Base-by-base conservation (phyloP, 2,888 invertebrate genomes). In the Syrista parreyssii region DNA sequence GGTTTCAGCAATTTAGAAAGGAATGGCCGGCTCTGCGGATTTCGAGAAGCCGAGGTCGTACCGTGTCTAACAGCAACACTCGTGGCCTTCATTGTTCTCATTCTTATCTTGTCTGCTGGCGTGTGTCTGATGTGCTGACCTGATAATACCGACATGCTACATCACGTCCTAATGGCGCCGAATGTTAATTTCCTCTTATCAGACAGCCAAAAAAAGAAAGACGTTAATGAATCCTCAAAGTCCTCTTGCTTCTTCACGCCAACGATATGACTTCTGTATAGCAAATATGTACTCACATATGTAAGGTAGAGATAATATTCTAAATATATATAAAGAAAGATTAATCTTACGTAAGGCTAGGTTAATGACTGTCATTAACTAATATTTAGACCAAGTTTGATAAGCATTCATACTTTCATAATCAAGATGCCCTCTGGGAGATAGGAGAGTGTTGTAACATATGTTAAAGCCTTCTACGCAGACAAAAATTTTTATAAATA, bases 1-100 rank as follows among this genome's bases (percentile, higher is more conserved):
- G 55, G 55, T 55, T 55, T 55, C 55, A 55, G 55, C 55, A 23
- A 55, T 71, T 71, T 71, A 71, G 71, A 71, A 71, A 71, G 71
- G 71, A 71, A 33, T 33, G 23, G 71, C 71, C 55, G 55, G 55
- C 23, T 55, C 55, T 55, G 31, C 71, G 71, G 71, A 71, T 71
- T 71, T 71, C 33, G 71, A 55, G 55, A 55, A 55, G 6, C 55
- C 55, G 55, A 55, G 55, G 55, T 55, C 55, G 55, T 55, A 55
- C 23, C 55, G 55, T 23, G 55, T 55, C 55, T 55, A 55, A 55
- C 55, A 71, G 33, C 71, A 23, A 71, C 69, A 32, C 23, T 71
- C 71, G 71, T 71, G 71, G 71, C 71, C 71, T 71, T 71, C 71
- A 15, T 71, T 33, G 12, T 23, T 71, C 31, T 32, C 71, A 33